Evolutionary conservation across 2,113 vertebrate species (phyloP).

Genomic region (Gymnorhina tibicen): DNA sequence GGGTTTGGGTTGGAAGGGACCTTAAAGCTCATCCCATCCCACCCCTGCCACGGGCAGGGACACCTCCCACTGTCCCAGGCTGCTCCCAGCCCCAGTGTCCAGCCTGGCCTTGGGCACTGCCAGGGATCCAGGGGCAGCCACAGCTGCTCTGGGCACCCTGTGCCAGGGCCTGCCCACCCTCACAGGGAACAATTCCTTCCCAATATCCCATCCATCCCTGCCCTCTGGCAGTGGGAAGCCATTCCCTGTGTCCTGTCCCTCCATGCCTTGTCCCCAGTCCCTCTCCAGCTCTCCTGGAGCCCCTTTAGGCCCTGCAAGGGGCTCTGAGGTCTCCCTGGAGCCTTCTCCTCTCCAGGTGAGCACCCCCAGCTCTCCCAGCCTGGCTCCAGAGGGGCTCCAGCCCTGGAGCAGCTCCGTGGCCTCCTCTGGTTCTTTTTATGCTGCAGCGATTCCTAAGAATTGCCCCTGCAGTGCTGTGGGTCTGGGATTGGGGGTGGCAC

Average conservation of each 20-base stretch:
- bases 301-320: rapidly evolving
- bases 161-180: background rate
- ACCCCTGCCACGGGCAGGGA: background rate
- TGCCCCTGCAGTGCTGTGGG: background rate
- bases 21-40: rapidly evolving
- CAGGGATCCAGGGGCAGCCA: background rate
- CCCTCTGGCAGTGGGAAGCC: background rate
- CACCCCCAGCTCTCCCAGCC: background rate
- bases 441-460: rapidly evolving
- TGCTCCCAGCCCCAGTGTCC: too few relatives aligned
- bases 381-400: background rate
- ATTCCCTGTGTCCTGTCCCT: background rate
- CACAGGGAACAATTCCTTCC: background rate
- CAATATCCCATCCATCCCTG: background rate
- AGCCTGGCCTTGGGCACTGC: background rate
- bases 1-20: background rate
- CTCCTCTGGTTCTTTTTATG: background rate
- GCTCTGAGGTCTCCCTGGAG: background rate
- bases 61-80: background rate
- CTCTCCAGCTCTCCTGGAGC: background rate
- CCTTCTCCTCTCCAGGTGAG: background rate
- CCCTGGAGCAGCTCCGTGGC: rapidly evolving
- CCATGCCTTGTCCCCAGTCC: background rate
- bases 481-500: background rate
- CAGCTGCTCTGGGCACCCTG: background rate